Conservation (phyloP, 1,140 invertebrate species). For the Aleiodes sp. region DNA sequence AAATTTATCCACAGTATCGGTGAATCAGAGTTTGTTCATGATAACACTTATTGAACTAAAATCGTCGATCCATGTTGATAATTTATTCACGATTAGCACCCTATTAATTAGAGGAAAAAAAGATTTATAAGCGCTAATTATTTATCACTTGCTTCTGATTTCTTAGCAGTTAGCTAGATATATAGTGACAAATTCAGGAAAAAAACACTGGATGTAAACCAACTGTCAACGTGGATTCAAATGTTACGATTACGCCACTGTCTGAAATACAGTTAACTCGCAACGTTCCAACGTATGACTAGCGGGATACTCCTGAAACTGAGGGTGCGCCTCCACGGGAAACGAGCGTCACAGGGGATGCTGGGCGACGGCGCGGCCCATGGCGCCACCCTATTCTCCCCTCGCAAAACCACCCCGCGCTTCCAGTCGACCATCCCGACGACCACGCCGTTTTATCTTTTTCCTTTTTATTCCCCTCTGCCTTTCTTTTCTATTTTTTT, state of each 20-base stretch:
- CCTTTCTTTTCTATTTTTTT: background rate
- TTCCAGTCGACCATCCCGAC: constrained; percentile 32
- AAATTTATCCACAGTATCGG: no score
- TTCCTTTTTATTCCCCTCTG: constrained; percentile 8
- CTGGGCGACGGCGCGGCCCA: constrained; percentile 65
- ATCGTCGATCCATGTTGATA: no score
- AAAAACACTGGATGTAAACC: background rate
- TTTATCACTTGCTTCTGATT: no score
- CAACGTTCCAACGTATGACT: constrained; percentile 64
- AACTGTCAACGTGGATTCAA: constrained; percentile 23
- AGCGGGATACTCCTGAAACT: constrained; percentile 54
- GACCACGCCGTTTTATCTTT: constrained; percentile 33
- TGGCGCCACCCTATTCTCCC: constrained; percentile 57
- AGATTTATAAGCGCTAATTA: no score
- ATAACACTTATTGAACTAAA: no score
- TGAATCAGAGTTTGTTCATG: no score
- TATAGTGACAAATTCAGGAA: no score
- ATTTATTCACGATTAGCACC: no score
- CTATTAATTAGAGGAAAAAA: no score
- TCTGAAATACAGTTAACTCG: constrained; percentile 41
- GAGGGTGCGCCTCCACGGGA: constrained; percentile 59
- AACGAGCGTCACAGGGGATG: constrained; percentile 56
- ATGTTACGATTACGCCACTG: constrained; percentile 26
- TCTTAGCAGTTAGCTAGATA: no score
- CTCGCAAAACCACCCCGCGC: constrained; percentile 40